A percentile compares a stretch with the other conserved stretches of the same genome.
These are phyloP conservation scores for Ophiothrix spiculata DNA, from an alignment of 35 echinoderm and acorn worm genomes.

Conservation along the genomic window DNA sequence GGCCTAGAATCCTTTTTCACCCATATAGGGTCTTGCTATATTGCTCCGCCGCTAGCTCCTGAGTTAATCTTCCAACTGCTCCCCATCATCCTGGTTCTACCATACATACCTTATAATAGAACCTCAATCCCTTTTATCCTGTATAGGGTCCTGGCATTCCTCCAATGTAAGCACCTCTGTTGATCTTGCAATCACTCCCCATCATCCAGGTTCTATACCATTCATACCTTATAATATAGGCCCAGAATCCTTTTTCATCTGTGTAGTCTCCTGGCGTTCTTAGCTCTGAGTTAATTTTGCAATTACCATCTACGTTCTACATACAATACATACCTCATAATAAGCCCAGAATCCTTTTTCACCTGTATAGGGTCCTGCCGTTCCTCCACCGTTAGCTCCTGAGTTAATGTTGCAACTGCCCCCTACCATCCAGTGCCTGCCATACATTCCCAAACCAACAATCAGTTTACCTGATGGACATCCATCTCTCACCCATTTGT, in stretches of 20 bases:
- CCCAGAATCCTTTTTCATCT: neutral
- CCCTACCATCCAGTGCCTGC: constrained; percentile 27
- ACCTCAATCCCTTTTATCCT: too few species aligned
- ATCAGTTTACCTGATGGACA: constrained; percentile 43
- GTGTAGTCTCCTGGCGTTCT: neutral
- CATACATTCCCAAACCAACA: constrained; percentile 46
- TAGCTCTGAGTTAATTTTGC: neutral
- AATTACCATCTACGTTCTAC: neutral
- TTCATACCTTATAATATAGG: neutral
- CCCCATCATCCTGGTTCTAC: constrained; percentile 21
- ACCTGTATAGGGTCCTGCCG: constrained; percentile 25
- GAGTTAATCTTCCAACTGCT: constrained; percentile 20
- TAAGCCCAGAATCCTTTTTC: constrained; percentile 43
- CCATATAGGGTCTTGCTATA: constrained; percentile 23
- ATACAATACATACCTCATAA: constrained; percentile 32
- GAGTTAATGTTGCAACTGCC: constrained; percentile 18
- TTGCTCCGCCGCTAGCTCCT: constrained; percentile 29
- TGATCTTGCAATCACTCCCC: too few species aligned
- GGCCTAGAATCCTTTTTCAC: constrained; percentile 29
- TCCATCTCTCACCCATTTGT: constrained; percentile 41
- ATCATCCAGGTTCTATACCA: neutral
- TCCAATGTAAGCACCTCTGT: too few species aligned
- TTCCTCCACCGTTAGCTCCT: constrained; percentile 32
- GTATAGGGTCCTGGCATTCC: too few species aligned
- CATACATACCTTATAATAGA: too few species aligned